A percentile compares a stretch with the other conserved stretches of the same genome.
phyloP scores from a whole-genome alignment of 2,888 invertebrate genomes.

The Noctua janthe region DNA sequence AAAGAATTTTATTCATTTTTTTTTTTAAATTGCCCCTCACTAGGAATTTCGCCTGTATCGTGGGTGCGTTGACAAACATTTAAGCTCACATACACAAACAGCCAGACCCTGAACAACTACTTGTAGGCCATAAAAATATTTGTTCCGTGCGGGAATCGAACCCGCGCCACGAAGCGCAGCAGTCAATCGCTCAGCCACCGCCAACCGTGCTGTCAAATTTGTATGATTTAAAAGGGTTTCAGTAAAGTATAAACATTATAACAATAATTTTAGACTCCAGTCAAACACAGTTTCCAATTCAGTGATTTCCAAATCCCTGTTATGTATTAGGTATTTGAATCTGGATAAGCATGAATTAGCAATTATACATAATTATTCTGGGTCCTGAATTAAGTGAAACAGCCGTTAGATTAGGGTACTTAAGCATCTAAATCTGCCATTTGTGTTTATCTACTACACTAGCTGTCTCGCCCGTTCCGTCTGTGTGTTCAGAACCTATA shows the following conservation, averaged over 20 bases:
- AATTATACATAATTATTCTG: conserved; percentile 27
- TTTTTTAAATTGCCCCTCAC: no score
- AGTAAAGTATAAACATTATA: neutral
- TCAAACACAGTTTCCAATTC: conserved; percentile 18
- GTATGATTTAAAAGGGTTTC: neutral
- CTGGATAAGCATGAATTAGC: conserved; percentile 38
- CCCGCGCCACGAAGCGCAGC: no score
- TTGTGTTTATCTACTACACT: conserved; percentile 3
- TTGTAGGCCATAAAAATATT: no score
- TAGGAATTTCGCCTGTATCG: no score
- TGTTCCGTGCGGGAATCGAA: no score
- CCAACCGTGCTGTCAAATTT: no score
- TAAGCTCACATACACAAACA: no score
- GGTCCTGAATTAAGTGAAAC: conserved; percentile 33
- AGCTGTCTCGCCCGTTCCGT: neutral
- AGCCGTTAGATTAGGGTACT: conserved; percentile 29
- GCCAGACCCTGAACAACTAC: no score
- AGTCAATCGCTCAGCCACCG: no score
- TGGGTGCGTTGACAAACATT: no score
- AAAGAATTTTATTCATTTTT: neutral
- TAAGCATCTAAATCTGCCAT: conserved; percentile 21
- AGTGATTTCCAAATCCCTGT: conserved; percentile 27
- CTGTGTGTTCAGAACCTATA: no score
- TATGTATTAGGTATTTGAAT: conserved; percentile 7
- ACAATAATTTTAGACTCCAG: neutral